Evolutionary conservation across 2,113 vertebrate species (phyloP).

Genomic region (Barbus barbus): DNA sequence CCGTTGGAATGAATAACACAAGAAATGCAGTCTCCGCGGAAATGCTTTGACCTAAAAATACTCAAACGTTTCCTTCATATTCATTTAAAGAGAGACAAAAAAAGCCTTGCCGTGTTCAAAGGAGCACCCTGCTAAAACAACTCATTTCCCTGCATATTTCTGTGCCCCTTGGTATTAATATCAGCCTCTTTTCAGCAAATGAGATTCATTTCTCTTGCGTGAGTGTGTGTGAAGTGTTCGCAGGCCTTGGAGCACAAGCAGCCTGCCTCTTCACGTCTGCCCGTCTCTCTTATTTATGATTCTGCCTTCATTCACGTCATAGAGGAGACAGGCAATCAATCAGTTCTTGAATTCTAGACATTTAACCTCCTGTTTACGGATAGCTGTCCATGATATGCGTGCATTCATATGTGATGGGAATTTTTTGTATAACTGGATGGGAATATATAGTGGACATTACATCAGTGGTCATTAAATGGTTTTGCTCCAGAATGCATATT

Average conservation of each 20-base stretch:
- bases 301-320: constrained; percentile 56
- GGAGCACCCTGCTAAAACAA: constrained; percentile 48
- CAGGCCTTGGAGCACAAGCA: constrained; percentile 48
- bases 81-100: constrained; percentile 32
- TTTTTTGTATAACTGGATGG: constrained; percentile 32
- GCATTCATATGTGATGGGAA: constrained; percentile 26
- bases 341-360: constrained; percentile 58
- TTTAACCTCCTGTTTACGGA: constrained; percentile 56
- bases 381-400: constrained; percentile 39
- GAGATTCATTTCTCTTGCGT: constrained; percentile 51
- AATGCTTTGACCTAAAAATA: constrained; percentile 48
- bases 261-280: constrained; percentile 45
- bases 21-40: constrained; percentile 17
- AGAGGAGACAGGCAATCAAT: constrained; percentile 63
- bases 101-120: constrained; percentile 46
- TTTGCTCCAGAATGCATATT: too few species aligned
- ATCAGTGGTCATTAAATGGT: background rate
- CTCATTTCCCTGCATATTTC: constrained; percentile 47
- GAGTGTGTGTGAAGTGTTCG: constrained; percentile 41
- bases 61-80: constrained; percentile 40
- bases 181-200: constrained; percentile 53
- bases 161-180: constrained; percentile 49
- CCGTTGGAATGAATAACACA: constrained; percentile 37
- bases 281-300: constrained; percentile 52
- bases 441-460: constrained; percentile 37